These are phyloP conservation scores for Disparrhopalites patrizii DNA, from an alignment of 2,888 invertebrate genomes.

Conservation along the genomic window DNA sequence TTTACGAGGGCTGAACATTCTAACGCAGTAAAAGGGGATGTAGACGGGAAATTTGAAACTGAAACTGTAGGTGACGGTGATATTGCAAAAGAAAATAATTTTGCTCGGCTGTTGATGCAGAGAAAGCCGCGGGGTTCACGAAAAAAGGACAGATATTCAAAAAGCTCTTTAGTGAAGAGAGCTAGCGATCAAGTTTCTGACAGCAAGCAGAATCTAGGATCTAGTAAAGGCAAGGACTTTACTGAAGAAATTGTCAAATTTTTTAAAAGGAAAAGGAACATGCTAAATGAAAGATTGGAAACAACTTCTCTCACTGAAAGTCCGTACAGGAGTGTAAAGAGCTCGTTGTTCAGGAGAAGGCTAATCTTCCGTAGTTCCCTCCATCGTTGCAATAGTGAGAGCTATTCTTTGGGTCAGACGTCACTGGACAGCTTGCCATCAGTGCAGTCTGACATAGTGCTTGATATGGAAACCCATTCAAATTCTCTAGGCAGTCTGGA, in stretches of 20 bases:
- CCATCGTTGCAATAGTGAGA: constrained; percentile 45
- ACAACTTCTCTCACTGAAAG: constrained; percentile 5
- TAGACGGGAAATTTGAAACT: constrained; percentile 4
- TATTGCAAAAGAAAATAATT: constrained; percentile 13
- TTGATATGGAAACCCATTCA: constrained; percentile 24
- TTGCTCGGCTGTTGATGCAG: constrained; percentile 3
- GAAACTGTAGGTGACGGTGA: constrained; percentile 4
- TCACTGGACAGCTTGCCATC: constrained; percentile 46
- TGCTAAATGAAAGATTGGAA: neutral
- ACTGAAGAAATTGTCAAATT: constrained; percentile 41
- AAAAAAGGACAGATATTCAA: constrained; percentile 46
- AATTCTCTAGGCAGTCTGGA: constrained; percentile 23
- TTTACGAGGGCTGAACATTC: too few species aligned
- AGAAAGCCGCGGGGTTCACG: constrained; percentile 39
- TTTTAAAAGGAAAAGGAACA: constrained; percentile 36
- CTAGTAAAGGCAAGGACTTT: constrained; percentile 30
- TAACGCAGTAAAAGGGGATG: too few species aligned
- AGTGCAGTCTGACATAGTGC: constrained; percentile 39
- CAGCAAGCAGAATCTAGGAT: constrained; percentile 12
- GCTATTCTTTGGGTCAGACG: constrained; percentile 42
- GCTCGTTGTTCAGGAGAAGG: constrained; percentile 13
- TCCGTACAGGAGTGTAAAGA: constrained; percentile 9
- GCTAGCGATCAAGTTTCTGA: constrained; percentile 32
- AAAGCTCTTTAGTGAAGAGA: constrained; percentile 42
- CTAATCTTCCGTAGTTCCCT: constrained; percentile 13